phyloP scores from a whole-genome alignment of 2,888 invertebrate genomes.

The Xestia xanthographa region DNA sequence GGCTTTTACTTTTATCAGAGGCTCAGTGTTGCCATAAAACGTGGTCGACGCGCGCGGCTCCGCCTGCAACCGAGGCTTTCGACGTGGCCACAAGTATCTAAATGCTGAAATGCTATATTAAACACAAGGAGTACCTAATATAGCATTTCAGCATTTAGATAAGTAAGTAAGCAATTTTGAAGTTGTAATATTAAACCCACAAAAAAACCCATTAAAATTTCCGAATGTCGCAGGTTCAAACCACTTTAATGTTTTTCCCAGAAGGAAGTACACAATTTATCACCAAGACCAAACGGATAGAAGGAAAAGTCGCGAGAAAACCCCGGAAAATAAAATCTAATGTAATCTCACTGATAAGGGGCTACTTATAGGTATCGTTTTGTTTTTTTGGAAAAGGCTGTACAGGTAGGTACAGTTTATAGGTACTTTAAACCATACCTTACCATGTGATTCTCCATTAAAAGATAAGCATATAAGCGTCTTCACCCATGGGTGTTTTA shows the following conservation, averaged over 20 bases:
- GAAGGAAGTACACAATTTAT: conserved; percentile 51
- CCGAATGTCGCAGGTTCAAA: conserved; percentile 24
- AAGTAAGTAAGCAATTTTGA: background rate
- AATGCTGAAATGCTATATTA: background rate
- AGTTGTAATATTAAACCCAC: background rate
- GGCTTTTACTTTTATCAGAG: too few relatives aligned
- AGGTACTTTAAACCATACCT: background rate
- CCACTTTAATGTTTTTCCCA: conserved; percentile 27
- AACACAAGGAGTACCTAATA: too few relatives aligned
- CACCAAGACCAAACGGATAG: conserved; percentile 29
- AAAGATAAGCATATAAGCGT: background rate
- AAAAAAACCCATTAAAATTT: conserved; percentile 12
- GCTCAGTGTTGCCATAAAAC: too few relatives aligned
- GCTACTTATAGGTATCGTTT: conserved; percentile 15
- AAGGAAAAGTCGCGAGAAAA: conserved; percentile 51
- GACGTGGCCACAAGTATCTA: background rate
- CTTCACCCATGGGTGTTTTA: background rate
- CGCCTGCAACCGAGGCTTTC: too few relatives aligned
- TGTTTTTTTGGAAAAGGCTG: conserved; percentile 12
- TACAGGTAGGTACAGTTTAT: background rate
- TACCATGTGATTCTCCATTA: background rate
- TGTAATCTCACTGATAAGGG: conserved; percentile 51
- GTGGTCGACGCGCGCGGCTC: too few relatives aligned
- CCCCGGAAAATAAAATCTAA: conserved; percentile 49
- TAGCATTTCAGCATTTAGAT: too few relatives aligned